Evolutionary conservation across 2,888 invertebrate species (phyloP), one percentile per base, ranked within the genome.

Genomic region (Tholera decimalis): DNA sequence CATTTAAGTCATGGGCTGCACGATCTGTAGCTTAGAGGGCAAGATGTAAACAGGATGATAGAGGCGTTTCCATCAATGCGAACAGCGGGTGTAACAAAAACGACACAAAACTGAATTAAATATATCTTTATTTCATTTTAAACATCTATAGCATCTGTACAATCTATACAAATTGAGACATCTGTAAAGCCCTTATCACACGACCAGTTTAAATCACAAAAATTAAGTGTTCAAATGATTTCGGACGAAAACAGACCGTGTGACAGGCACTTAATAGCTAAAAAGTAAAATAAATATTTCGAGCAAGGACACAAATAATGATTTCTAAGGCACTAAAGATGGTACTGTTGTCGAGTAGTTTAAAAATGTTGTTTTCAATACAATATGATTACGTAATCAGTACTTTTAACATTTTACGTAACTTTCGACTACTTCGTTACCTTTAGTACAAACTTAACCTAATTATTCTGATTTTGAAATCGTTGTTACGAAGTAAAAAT

Each of bases 141-240:
- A 81, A 79, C 79, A 76, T 80, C 76, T 70, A 67, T 76, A 81
- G 69, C 69, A 72, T 81, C 66, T 78, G 78, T 80, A 80, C 81
- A 81, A 39, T 66, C 65, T 70, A 67, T 81, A 80, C 82, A 80
- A 73, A 76, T 67, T 51, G 58, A 65, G 64, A 61, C 51, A 63
- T 49, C 13, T 7, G 43, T 60, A 44, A 49, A 50, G 55, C 13
- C 15, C 61, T 18, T 37, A 18, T 24, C 24, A 76, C 71, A 76
- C 77, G 39, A 35, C 35, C 77, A 30, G 3, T 7, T 43, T 15
- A 4, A 13, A 61, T 33, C 15, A 22, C 15, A 59, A 69, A 30
- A 53, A 30, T 43, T 39, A 33, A 60, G 11, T 11, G n/a, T 22
- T 37, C 2, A 37, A 44, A 37, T 28, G 2, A 24, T 30, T 24